Evolutionary conservation across 2,797 vertebrate genomes (phyloP), one percentile per base, ranked within the genome.

Genomic region (Varecia variegata): DNA sequence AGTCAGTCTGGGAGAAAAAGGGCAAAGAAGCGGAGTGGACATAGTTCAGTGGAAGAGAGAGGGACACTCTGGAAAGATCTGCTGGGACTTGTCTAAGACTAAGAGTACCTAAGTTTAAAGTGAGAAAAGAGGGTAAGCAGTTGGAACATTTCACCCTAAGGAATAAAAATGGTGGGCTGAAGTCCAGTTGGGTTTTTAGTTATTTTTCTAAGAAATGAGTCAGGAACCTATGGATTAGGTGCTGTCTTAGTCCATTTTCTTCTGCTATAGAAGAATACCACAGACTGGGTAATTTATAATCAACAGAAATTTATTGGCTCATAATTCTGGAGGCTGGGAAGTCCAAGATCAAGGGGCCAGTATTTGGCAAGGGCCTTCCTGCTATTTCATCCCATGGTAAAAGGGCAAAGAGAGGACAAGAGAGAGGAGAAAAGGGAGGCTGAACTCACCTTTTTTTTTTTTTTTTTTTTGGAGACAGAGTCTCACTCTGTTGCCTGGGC

Each of bases 121-220:
- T 67, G 50, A 87, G 21, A 76, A 82, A 86, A 27, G 6, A 87
- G 13, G 8, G 2, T 30, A 79, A 86, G 27, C 8, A 3, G 1
- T 54, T 79, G 47, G 50, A 82, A 67, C 58, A n/a, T 56, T 70
- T 40, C 17, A 73, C 17, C 47, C 38, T 79, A 82, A 83, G 18
- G 30, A 94, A 83, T 80, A 68, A 95, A 83, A 60, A 40, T 6
- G 82, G 30, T 32, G 8, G 9, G 9, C 18, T 65, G 32, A 86
- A 54, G 7, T 58, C 60, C 45, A 71, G 4, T 5, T 96, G 58
- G 18, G 54, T 62, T 95, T 95, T 58, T 35, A 89, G 54, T 92
- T 90, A 68, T 56, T 92, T 92, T 92, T 77, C 47, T 92, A 90
- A 89, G 74, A 82, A 93, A 89, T 68, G 35, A 96, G 47, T 85